A percentile compares a stretch with the other conserved stretches of the same genome.
Conservation (phyloP, 1,140 invertebrate genomes). For the Dermatophagoides farinae region DNA sequence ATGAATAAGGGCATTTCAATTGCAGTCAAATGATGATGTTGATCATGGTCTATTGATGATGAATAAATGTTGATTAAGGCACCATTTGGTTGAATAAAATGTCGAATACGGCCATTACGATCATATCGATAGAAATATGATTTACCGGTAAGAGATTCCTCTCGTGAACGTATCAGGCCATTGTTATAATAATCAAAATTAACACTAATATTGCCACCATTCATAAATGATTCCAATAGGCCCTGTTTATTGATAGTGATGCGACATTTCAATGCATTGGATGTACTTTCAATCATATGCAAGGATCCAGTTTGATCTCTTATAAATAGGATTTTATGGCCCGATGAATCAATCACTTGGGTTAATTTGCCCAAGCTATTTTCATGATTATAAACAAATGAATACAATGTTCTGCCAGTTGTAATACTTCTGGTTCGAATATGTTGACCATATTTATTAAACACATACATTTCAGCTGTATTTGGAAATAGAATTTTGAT, state of each 20-base stretch:
- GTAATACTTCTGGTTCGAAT: constrained; percentile 75
- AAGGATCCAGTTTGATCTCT: constrained; percentile 52
- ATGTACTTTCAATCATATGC: constrained; percentile 68
- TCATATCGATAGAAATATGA: constrained; percentile 89
- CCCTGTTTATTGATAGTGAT: constrained; percentile 44
- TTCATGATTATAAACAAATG: constrained; percentile 88
- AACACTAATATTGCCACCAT: constrained; percentile 72
- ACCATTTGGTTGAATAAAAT: constrained; percentile 74
- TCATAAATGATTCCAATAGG: constrained; percentile 63
- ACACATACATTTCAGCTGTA: constrained; percentile 77
- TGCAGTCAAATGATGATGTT: constrained; percentile 65
- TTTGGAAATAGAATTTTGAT: constrained; percentile 73
- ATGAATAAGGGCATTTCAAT: constrained; percentile 36
- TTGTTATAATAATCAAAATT: constrained; percentile 80
- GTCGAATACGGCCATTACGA: constrained; percentile 69
- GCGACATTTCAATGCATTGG: constrained; percentile 72
- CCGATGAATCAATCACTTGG: constrained; percentile 71
- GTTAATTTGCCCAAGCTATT: constrained; percentile 82
- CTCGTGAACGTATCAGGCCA: constrained; percentile 43
- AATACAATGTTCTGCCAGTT: constrained; percentile 73
- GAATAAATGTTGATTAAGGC: constrained; percentile 38
- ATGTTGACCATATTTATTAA: constrained; percentile 72
- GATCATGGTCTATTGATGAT: constrained; percentile 47
- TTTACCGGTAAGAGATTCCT: constrained; percentile 59
- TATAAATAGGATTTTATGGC: constrained; percentile 75